Percentiles rank a stretch among this genome's conserved stretches.
These are phyloP conservation scores for Perca fluviatilis DNA, from an alignment of 2,113 vertebrate species.

Conservation along the genomic window DNA sequence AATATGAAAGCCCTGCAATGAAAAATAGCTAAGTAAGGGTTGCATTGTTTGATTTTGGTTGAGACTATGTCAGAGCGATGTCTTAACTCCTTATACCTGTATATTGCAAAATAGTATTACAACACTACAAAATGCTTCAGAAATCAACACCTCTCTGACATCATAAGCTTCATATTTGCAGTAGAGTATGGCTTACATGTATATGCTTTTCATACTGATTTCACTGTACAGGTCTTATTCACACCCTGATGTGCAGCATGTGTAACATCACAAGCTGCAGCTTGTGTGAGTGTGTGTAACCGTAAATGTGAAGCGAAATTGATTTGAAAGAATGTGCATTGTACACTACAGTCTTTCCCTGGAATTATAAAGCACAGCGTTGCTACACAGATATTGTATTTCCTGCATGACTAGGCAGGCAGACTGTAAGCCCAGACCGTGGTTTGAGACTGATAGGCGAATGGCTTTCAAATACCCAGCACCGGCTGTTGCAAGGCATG, in stretches of 20 bases:
- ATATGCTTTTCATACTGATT: not conserved
- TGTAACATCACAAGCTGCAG: not conserved
- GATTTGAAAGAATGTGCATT: conserved; percentile 30
- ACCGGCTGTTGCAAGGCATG: conserved; percentile 17
- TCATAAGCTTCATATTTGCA: not conserved
- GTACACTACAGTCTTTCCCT: conserved; percentile 11
- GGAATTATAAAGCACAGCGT: conserved; percentile 43
- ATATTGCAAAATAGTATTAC: not conserved
- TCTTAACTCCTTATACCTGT: no score
- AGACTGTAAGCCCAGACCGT: conserved; percentile 32
- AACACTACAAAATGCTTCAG: not conserved
- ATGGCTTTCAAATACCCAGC: conserved; percentile 34
- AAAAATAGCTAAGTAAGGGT: no score
- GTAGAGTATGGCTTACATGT: not conserved
- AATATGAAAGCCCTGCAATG: not conserved
- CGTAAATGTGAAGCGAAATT: conserved; percentile 31
- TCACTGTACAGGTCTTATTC: not conserved
- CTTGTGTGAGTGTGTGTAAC: conserved; percentile 3
- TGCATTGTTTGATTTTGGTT: not conserved
- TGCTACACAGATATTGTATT: conserved; percentile 57
- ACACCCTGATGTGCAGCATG: conserved; percentile 5
- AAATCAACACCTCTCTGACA: not conserved
- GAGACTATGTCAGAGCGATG: not conserved
- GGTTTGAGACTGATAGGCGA: conserved; percentile 43
- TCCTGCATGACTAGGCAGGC: conserved; percentile 55